Base-by-base conservation (phyloP, 1,140 invertebrate species). In the Trichoplusia ni region DNA sequence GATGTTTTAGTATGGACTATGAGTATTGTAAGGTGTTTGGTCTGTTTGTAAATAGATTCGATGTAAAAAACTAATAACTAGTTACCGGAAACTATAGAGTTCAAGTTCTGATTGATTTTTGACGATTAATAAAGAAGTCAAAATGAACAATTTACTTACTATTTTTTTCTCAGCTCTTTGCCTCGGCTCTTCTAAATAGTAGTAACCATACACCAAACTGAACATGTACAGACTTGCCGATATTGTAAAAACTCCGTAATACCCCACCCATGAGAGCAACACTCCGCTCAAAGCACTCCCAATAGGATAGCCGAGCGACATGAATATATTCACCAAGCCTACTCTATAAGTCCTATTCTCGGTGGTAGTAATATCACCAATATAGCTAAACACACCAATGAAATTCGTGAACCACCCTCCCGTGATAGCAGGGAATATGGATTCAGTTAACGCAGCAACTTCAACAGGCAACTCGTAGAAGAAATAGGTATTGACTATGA, bases 381-480 rank as follows among this genome's bases (percentile, higher is more conserved):
- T 95, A 75, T 97, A 98, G 80, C 96, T 97, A 82, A 97, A 98
- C n/a, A 95, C 93, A 8, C 95, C 95, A 92, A 98, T 96, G 68
- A 97, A 94, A 91, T 97, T 95, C 6, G 95, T 96, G 70, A 96
- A 96, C 93, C 95, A 96, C 0, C 96, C 96, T 2, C 96, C 96
- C 0, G 95, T 95, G 0, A 98, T 75, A 0, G 94, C 95, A 0
- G 95, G 95, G 80, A 95, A 95, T 9, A 96, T 84, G 0, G 94
- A 93, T 81, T 96, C 95, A 0, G 94, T 93, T 0, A 96, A 84
- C 0, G 94, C 95, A 9, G 94, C 92, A 1, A 93, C 94, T 86
- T 96, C 95, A 91, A 95, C 95, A 0, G 95, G 95, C 7, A 95
- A 75, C 71, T 94, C 93, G 69, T 95, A 91, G 71, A 94, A 94